phyloP scores from a whole-genome alignment of 1,140 invertebrate species.

The Rhopalosiphum maidis region DNA sequence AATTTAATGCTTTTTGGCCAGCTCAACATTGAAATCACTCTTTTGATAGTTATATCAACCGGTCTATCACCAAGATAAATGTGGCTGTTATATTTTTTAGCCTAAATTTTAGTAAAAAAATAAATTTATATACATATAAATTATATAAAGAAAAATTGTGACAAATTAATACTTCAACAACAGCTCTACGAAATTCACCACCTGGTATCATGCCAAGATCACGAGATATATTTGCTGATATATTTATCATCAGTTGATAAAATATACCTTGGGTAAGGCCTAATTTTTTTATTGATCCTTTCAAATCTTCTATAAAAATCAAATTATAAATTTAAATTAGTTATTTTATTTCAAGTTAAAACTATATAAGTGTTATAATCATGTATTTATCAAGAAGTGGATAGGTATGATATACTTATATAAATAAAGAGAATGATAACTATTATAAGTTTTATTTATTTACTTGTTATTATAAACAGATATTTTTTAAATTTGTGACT shows the following conservation, averaged over 20 bases:
- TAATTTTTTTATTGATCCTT: conserved; percentile 70
- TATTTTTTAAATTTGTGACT: too few relatives aligned
- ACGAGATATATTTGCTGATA: conserved; percentile 91
- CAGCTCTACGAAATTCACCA: conserved; percentile 92
- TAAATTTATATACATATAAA: not conserved
- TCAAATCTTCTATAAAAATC: conserved; percentile 62
- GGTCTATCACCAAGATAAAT: conserved; percentile 92
- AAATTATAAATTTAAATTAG: not conserved
- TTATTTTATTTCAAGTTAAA: not conserved
- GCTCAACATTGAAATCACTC: conserved; percentile 81
- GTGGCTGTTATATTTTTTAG: conserved; percentile 81
- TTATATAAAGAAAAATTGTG: not conserved
- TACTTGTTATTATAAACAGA: not conserved
- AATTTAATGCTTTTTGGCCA: conserved; percentile 89
- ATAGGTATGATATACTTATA: not conserved
- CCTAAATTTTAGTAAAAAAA: conserved; percentile 65
- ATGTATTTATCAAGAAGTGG: not conserved
- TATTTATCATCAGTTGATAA: conserved; percentile 86
- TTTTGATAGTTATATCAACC: conserved; percentile 86
- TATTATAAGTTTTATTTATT: not conserved
- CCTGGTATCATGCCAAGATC: conserved; percentile 96
- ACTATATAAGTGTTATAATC: too few relatives aligned
- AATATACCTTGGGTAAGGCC: conserved; percentile 87
- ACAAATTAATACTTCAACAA: conserved; percentile 74
- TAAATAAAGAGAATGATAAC: not conserved